Evolutionary conservation across 2,113 vertebrate species (phyloP).

Genomic region (Tenrec ecaudatus): DNA sequence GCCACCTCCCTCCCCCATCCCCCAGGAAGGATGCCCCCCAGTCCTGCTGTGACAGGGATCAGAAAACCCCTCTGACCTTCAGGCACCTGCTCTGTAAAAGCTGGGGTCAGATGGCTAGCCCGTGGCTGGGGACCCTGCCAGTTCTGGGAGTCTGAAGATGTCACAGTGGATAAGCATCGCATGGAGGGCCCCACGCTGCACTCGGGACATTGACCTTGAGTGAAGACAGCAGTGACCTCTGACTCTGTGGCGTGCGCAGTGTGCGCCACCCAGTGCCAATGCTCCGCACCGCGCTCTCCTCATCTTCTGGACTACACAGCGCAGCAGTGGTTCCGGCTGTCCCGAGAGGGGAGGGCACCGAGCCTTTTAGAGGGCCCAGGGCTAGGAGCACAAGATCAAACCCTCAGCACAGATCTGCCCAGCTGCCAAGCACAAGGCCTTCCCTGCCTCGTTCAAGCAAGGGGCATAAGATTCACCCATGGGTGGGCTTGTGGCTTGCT

Average conservation of each 20-base stretch:
- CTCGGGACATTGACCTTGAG: not conserved
- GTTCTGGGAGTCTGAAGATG: not conserved
- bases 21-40: not conserved
- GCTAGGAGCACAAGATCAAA: not conserved
- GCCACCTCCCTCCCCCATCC: not conserved
- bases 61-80: not conserved
- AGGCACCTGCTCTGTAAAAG: not conserved
- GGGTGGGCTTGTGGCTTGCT: not conserved
- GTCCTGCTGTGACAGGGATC: not conserved
- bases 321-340: not conserved
- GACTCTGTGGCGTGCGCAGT: too few species aligned
- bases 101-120: not conserved
- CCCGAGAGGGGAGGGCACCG: not conserved
- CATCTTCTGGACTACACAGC: not conserved
- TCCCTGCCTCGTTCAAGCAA: rapidly evolving
- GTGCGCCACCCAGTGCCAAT: too few species aligned
- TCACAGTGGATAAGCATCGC: not conserved
- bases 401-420: not conserved
- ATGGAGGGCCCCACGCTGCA: not conserved
- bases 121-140: not conserved
- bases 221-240: rapidly evolving
- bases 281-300: not conserved
- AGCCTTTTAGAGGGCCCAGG: not conserved
- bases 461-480: not conserved
- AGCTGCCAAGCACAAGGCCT: not conserved